Evolutionary conservation across 2,113 vertebrate species (phyloP).

Genomic region (Indicator indicator): DNA sequence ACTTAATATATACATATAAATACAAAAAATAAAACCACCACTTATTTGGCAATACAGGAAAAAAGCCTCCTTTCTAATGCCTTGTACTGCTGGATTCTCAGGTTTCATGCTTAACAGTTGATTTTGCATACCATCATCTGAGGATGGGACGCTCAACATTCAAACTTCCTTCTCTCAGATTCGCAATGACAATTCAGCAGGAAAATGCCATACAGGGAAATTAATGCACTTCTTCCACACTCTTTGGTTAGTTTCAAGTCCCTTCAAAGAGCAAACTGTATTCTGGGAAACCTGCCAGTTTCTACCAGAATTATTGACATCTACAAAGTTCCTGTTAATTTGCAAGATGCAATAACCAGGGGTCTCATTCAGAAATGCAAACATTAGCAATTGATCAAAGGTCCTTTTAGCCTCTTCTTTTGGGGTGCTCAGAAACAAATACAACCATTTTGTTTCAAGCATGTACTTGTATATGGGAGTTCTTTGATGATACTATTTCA

Average conservation of each 20-base stretch:
- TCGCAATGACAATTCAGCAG: not conserved
- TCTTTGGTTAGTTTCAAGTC: not conserved
- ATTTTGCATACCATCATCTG: not conserved
- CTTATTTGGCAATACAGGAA: not conserved
- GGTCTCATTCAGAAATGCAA: not conserved
- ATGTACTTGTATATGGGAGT: not conserved
- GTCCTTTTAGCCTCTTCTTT: not conserved
- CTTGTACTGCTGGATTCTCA: not conserved
- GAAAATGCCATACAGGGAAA: not conserved
- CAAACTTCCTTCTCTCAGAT: not conserved
- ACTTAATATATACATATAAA: not conserved
- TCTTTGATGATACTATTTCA: not conserved
- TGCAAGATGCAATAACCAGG: not conserved
- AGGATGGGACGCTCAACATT: not conserved
- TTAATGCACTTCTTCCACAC: not conserved
- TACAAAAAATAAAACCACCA: not conserved
- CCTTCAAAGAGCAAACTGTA: not conserved
- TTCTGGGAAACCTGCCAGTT: not conserved
- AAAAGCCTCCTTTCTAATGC: not conserved
- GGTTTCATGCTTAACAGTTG: not conserved
- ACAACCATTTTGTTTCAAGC: not conserved
- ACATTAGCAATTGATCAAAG: not conserved
- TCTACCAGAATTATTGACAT: not conserved
- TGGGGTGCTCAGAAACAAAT: not conserved
- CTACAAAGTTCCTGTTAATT: not conserved